Conservation (phyloP, 2,888 invertebrate species). For the Pelosia muscerda region DNA sequence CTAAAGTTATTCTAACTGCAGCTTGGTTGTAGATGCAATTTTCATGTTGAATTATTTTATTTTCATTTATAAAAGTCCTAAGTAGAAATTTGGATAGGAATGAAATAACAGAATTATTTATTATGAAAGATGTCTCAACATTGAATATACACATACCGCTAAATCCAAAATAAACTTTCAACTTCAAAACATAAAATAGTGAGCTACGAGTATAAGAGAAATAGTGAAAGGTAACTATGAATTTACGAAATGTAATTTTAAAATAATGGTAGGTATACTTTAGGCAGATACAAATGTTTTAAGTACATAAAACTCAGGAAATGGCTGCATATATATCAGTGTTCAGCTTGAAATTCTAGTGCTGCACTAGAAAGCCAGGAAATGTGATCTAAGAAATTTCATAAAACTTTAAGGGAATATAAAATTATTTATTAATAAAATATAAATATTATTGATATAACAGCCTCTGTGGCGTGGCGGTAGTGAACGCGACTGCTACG, state of each 20-base stretch:
- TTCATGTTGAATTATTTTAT: neutral
- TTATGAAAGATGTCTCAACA: too few relatives aligned
- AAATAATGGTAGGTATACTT: neutral
- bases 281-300: neutral
- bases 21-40: conserved; percentile 6
- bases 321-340: neutral
- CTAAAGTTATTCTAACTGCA: conserved; percentile 15
- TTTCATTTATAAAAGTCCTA: neutral
- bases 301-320: conserved; percentile 10
- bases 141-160: too few relatives aligned
- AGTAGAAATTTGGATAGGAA: neutral
- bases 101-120: neutral
- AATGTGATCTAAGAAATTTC: conserved; percentile 4
- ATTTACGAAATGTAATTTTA: neutral
- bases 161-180: too few relatives aligned
- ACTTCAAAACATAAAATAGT: too few relatives aligned
- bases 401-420: neutral
- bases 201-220: neutral
- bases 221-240: neutral
- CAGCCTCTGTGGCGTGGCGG: too few relatives aligned
- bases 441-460: too few relatives aligned
- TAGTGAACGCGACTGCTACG: too few relatives aligned
- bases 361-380: neutral
- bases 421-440: too few relatives aligned
- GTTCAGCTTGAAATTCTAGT: neutral